Base-by-base conservation (phyloP, 2,797 vertebrate genomes). In the Oreochromis grahami region DNA sequence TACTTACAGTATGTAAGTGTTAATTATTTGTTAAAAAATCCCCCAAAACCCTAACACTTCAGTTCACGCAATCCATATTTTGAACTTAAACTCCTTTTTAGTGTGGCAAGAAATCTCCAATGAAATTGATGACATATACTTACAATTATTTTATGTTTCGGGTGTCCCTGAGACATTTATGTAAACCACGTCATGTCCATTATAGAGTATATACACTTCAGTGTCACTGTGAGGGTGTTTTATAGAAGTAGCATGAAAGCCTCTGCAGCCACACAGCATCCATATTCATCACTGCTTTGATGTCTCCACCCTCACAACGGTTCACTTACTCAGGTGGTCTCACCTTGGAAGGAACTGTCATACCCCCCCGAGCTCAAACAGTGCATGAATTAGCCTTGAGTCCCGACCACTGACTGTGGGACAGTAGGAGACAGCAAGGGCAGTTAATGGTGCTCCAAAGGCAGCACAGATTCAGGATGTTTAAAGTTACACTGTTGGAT, bases 201-300 rank as follows among this genome's bases (percentile, higher is more conserved):
- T 56, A 48, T 17, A 24, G 13, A 43, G 63, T 68, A 56, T 76
- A 15, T 36, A 15, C 17, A 26, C 32, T 48, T 48, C 32, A 81
- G 24, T 76, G 55, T 52, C 21, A 17, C 14, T 70, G 4, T 45
- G 43, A 26, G 19, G 45, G 19, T 38, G 68, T 84, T 86, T 76
- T 77, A 13, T 45, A 8, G 43, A 58, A 72, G 84, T 58, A 50
- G 58, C 58, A 63, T 24, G 51, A 56, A 26, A 51, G 68, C 41
- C 32, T 52, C 58, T 77, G 70, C 50, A 19, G 84, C 19, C 80
- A 48, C 43, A 48, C 34, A 78, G 63, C 79, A 91, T 94, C 83
- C 88, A 94, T 93, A 92, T 93, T 93, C 90, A 94, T 91, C 52
- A 63, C 26, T 7, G 70, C 77, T 79, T 76, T 34, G 85, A 79